These are phyloP conservation scores for Sebastes oblongus DNA, from an alignment of 2,797 vertebrate genomes.

Conservation along the genomic window DNA sequence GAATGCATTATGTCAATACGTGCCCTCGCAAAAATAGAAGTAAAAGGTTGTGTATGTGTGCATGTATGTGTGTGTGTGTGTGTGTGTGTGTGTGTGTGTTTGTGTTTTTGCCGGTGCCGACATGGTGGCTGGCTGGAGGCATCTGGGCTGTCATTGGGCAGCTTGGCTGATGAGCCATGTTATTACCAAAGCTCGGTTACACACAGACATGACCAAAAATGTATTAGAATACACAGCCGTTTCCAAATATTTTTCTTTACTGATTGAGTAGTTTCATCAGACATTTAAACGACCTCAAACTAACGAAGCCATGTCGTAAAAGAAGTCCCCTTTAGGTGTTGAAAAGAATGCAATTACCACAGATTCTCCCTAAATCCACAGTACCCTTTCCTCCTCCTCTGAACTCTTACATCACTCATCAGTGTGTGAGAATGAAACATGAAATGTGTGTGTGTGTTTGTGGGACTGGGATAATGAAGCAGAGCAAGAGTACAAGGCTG, in stretches of 20 bases:
- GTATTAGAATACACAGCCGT: constrained; percentile 12
- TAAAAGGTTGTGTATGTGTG: not conserved
- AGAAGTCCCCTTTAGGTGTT: not conserved
- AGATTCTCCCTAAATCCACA: not conserved
- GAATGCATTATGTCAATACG: not conserved
- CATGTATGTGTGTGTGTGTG: not conserved
- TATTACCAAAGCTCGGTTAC: constrained; percentile 45
- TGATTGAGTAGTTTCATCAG: constrained; percentile 10
- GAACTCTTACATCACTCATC: constrained; percentile 24
- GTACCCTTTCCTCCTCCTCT: not conserved
- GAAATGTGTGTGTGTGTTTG: constrained; percentile 25
- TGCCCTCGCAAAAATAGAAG: not conserved
- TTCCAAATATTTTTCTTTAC: constrained; percentile 1
- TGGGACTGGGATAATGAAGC: constrained; percentile 44
- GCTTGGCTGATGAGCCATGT: constrained; percentile 38
- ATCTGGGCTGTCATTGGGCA: constrained; percentile 36
- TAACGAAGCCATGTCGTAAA: constrained; percentile 12
- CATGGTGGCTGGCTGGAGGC: constrained; percentile 30
- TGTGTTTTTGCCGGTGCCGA: constrained; percentile 11
- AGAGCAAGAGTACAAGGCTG: constrained; percentile 41
- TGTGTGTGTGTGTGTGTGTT: constrained; percentile 15
- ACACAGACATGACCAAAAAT: constrained; percentile 35
- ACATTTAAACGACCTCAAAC: constrained; percentile 5
- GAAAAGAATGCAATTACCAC: constrained; percentile 5
- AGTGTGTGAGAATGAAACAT: constrained; percentile 18